These are phyloP conservation scores for Hirtodrosophila alboralis DNA, from an alignment of 2,888 invertebrate genomes.

Conservation along the genomic window DNA sequence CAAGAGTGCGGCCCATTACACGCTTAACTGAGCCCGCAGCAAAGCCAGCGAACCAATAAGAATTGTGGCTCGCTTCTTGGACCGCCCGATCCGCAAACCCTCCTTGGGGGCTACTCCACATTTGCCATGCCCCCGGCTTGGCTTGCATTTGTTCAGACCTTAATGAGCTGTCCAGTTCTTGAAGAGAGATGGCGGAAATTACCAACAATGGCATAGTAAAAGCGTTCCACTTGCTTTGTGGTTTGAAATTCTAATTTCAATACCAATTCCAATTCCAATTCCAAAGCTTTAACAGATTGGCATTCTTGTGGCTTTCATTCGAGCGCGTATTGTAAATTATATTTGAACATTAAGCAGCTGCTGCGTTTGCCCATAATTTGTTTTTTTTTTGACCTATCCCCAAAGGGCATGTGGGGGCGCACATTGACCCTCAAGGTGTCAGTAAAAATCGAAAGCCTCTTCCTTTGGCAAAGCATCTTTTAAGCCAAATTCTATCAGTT, in stretches of 20 bases:
- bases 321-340: conserved; percentile 65
- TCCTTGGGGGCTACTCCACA: not conserved
- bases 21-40: conserved; percentile 71
- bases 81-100: too few species aligned
- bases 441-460: conserved; percentile 48
- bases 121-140: conserved; percentile 1
- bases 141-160: conserved; percentile 48
- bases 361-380: conserved; percentile 31
- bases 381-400: conserved; percentile 2
- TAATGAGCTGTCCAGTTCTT: conserved; percentile 56
- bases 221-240: conserved; percentile 57
- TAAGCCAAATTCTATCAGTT: conserved; percentile 17
- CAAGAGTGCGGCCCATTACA: conserved; percentile 58
- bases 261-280: conserved; percentile 40
- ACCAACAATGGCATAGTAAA: conserved; percentile 32
- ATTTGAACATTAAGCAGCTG: conserved; percentile 31
- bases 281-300: conserved; percentile 14
- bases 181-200: conserved; percentile 46
- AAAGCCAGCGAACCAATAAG: conserved; percentile 65
- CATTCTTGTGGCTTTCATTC: conserved; percentile 67
- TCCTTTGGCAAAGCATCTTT: not conserved
- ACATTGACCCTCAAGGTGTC: conserved; percentile 22
- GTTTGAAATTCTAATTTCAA: conserved; percentile 63
- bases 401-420: too few species aligned
- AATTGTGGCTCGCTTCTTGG: conserved; percentile 15